Conservation (phyloP, 2,113 vertebrate genomes). For the Urocitellus parryii region DNA sequence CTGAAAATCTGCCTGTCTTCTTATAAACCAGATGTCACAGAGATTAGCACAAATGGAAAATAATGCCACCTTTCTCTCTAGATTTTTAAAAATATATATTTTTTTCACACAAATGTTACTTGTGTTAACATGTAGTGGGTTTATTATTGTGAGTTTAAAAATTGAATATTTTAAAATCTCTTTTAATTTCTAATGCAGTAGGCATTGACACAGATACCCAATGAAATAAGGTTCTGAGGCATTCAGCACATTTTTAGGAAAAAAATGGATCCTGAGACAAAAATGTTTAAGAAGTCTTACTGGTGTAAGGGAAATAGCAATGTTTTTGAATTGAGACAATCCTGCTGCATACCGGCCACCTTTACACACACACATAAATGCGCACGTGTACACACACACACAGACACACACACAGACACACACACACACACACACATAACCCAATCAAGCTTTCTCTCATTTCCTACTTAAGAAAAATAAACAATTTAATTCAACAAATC, state of each 20-base stretch:
- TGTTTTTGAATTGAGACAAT: neutral
- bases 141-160: slow-evolving; percentile 1
- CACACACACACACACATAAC: neutral
- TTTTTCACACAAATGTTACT: neutral
- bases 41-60: neutral
- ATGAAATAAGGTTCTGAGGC: neutral
- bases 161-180: slow-evolving; percentile 19
- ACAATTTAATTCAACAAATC: neutral
- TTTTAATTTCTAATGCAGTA: neutral
- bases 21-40: neutral
- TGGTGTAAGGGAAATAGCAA: neutral
- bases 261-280: neutral
- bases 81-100: neutral
- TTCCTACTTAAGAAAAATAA: neutral
- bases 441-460: neutral
- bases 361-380: neutral
- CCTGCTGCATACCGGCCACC: neutral
- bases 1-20: neutral
- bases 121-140: neutral
- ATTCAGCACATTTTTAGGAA: neutral
- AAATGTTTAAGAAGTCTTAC: neutral
- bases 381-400: too few relatives aligned
- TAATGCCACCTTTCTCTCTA: neutral
- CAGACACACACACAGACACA: neutral
- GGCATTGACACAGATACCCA: neutral